Conservation (phyloP, 2,797 vertebrate species). For the Macropodus opercularis region DNA sequence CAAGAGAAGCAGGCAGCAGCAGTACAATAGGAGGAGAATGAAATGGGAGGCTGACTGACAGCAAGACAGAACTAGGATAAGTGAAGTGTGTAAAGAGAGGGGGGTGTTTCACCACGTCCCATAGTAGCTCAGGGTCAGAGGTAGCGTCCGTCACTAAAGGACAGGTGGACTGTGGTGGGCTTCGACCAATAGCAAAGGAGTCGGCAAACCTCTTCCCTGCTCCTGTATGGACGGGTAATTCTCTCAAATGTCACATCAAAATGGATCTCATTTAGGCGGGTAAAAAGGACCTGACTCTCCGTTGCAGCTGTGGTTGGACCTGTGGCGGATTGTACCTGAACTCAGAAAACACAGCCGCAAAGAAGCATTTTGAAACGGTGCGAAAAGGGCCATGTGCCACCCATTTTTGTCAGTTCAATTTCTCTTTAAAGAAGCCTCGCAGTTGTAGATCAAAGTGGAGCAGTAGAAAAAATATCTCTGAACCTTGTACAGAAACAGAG, state of each 20-base stretch:
- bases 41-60: constrained; percentile 67
- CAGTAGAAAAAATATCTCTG: constrained; percentile 45
- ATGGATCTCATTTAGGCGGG: constrained; percentile 77
- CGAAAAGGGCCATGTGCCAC: constrained; percentile 25
- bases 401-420: constrained; percentile 53
- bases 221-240: constrained; percentile 68
- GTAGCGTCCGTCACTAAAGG: constrained; percentile 68
- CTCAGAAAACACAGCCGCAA: constrained; percentile 50
- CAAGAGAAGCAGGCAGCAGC: constrained; percentile 53
- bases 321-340: constrained; percentile 49
- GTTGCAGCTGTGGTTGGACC: constrained; percentile 69
- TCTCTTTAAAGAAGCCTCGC: constrained; percentile 9
- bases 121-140: constrained; percentile 72
- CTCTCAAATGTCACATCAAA: constrained; percentile 82
- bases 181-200: constrained; percentile 58
- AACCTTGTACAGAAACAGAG: constrained; percentile 42
- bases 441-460: constrained; percentile 55
- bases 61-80: constrained; percentile 71
- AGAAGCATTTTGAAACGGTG: constrained; percentile 60
- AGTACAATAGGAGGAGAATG: constrained; percentile 64
- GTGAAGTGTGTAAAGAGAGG: constrained; percentile 52
- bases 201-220: constrained; percentile 64
- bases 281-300: constrained; percentile 66
- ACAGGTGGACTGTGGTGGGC: constrained; percentile 62
- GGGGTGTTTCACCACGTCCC: constrained; percentile 29